phyloP scores from a whole-genome alignment of 2,113 vertebrate genomes.

The Mormoops blainvillei region DNA sequence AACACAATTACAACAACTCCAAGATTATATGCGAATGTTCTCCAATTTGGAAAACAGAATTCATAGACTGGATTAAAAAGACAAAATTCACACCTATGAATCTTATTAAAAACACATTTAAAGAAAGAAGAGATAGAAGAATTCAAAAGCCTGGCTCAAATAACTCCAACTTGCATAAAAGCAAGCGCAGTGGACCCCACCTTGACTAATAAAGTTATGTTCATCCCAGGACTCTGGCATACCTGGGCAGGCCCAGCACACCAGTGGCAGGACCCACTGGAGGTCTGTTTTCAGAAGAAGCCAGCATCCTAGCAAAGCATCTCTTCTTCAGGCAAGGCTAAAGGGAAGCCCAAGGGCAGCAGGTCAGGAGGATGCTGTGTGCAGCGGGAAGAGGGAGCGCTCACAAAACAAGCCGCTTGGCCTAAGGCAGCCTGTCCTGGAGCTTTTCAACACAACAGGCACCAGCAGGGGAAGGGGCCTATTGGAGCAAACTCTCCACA shows the following conservation, averaged over 20 bases:
- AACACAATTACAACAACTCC: slow-evolving; percentile 49
- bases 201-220: slow-evolving; percentile 28
- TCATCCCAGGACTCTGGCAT: not conserved
- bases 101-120: not conserved
- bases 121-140: not conserved
- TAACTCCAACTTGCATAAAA: not conserved
- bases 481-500: slow-evolving; percentile 29
- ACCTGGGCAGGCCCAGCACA: not conserved
- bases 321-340: not conserved
- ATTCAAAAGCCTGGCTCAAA: slow-evolving; percentile 26
- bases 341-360: not conserved
- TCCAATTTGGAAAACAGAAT: slow-evolving; percentile 14
- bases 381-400: not conserved
- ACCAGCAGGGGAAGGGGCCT: not conserved
- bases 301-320: not conserved
- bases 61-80: slow-evolving; percentile 52
- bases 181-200: not conserved
- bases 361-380: not conserved
- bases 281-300: not conserved
- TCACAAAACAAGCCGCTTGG: not conserved
- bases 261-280: not conserved
- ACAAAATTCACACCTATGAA: slow-evolving; percentile 30
- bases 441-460: not conserved
- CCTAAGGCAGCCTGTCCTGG: not conserved
- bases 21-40: slow-evolving; percentile 53